Conservation (phyloP, 2,113 vertebrate genomes). For the Eurystomus gularis region DNA sequence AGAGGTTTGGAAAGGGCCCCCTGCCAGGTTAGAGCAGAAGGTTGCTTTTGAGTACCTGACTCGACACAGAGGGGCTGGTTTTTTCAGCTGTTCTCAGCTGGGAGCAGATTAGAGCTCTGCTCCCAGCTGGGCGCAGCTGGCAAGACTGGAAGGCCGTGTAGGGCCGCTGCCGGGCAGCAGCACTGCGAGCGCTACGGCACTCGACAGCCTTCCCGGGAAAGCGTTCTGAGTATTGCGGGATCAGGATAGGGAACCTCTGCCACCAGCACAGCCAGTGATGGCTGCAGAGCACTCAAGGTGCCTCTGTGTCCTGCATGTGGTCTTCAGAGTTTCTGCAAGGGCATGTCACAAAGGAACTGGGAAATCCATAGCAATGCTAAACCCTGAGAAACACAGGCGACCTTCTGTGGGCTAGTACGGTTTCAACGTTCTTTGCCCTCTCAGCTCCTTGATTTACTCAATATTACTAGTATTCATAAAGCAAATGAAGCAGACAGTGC, state of each 20-base stretch:
- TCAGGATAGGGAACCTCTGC: neutral
- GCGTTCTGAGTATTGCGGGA: neutral
- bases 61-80: neutral
- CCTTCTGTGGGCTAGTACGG: neutral
- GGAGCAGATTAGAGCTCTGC: neutral
- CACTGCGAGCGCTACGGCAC: neutral
- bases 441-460: neutral
- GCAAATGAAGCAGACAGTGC: rapidly evolving
- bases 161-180: neutral
- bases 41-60: neutral
- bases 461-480: neutral
- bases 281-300: neutral
- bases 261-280: rapidly evolving
- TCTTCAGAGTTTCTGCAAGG: neutral
- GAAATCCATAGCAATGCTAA: neutral
- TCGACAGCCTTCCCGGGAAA: neutral
- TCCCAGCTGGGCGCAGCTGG: constrained; percentile 57
- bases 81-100: constrained; percentile 41
- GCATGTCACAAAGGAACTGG: neutral
- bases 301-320: rapidly evolving
- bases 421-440: neutral
- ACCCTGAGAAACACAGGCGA: neutral
- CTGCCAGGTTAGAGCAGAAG: neutral
- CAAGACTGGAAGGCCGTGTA: neutral
- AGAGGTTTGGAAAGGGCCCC: neutral